phyloP scores from a whole-genome alignment of 1,140 invertebrate species.

The Nasonia vitripennis region DNA sequence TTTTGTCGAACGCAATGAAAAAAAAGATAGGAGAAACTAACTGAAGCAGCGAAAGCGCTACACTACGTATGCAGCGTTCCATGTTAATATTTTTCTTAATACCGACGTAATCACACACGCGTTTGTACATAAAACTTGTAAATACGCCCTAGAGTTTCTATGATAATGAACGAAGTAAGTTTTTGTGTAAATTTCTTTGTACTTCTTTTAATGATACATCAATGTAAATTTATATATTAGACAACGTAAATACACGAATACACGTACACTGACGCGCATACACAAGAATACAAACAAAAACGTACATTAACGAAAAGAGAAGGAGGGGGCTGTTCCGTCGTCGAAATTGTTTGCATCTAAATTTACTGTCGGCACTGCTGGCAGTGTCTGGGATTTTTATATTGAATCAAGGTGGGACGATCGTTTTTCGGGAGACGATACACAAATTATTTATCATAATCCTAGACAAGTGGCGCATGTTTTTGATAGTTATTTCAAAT shows the following conservation, averaged over 20 bases:
- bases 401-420: conserved; percentile 1
- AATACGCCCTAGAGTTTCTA: conserved; percentile 68
- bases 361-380: conserved; percentile 63
- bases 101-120: conserved; percentile 41
- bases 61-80: conserved; percentile 54
- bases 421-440: conserved; percentile 8
- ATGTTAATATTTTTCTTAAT: conserved; percentile 66
- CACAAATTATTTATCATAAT: conserved; percentile 2
- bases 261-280: conserved; percentile 10
- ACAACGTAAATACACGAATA: conserved; percentile 17
- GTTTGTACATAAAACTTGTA: conserved; percentile 70
- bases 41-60: conserved; percentile 18
- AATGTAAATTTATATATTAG: conserved; percentile 62
- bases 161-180: conserved; percentile 61
- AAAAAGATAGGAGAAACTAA: background rate
- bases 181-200: conserved; percentile 74
- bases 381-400: conserved; percentile 59
- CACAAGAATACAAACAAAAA: background rate
- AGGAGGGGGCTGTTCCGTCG: conserved; percentile 54
- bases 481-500: background rate
- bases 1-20: conserved; percentile 19
- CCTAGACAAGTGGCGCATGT: background rate
- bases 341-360: conserved; percentile 38
- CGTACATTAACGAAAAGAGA: conserved; percentile 34
- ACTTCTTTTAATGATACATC: conserved; percentile 69